Percentiles rank a stretch among this genome's conserved stretches.
phyloP scores from a whole-genome alignment of 2,797 vertebrate species.

The Erpetoichthys calabaricus region DNA sequence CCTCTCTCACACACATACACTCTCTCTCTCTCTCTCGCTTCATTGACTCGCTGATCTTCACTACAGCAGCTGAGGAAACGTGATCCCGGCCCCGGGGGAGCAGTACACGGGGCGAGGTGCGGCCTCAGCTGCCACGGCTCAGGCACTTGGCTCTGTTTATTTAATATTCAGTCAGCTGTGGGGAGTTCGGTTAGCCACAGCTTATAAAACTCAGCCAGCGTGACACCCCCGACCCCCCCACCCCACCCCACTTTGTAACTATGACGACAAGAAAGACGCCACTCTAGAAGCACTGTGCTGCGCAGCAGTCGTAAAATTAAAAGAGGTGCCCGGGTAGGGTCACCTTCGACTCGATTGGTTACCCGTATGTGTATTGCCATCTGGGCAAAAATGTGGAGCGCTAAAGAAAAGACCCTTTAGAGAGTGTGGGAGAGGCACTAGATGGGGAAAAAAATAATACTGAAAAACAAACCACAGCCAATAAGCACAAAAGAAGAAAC shows the following conservation, averaged over 20 bases:
- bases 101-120: conserved; percentile 10
- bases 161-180: conserved; percentile 70
- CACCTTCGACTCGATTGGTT: too few relatives aligned
- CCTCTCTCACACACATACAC: conserved; percentile 16
- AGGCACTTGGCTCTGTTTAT: conserved; percentile 62
- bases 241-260: conserved; percentile 2
- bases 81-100: conserved; percentile 41
- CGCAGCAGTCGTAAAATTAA: too few relatives aligned
- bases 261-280: conserved; percentile 1
- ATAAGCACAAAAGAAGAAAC: too few relatives aligned
- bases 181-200: conserved; percentile 64
- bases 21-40: conserved; percentile 11
- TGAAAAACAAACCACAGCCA: too few relatives aligned
- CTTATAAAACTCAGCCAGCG: conserved; percentile 61
- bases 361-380: too few relatives aligned
- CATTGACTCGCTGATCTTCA: conserved; percentile 22
- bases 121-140: conserved; percentile 37
- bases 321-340: too few relatives aligned
- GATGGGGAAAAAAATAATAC: too few relatives aligned
- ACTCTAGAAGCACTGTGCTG: background rate
- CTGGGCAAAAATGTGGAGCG: too few relatives aligned
- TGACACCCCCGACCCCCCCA: conserved; percentile 38
- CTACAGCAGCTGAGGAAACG: conserved; percentile 47
- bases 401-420: too few relatives aligned
- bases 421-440: too few relatives aligned